These are phyloP conservation scores for Euplexia lucipara DNA, from an alignment of 2,888 invertebrate species.

Conservation along the genomic window DNA sequence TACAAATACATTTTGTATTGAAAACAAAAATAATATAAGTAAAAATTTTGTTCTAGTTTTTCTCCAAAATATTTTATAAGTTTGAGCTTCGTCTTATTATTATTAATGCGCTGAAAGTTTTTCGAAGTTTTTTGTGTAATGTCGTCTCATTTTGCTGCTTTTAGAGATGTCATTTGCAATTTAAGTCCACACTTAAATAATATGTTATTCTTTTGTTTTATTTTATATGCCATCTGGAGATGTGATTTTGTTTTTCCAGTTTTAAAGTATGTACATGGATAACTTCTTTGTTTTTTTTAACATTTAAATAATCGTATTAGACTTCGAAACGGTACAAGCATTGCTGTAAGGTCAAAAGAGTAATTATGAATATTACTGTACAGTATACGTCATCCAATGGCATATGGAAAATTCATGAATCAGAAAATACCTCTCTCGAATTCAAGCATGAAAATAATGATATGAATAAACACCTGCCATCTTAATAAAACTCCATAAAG, in stretches of 20 bases:
- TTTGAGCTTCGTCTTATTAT: conserved; percentile 23
- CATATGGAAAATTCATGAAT: no score
- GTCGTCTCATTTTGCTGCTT: conserved; percentile 24
- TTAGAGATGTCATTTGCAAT: conserved; percentile 26
- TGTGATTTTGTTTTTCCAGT: not conserved
- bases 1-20: conserved; percentile 2
- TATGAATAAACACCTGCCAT: conserved; percentile 15
- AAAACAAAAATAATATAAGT: not conserved
- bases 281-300: no score
- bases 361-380: no score
- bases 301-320: no score
- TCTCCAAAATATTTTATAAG: conserved; percentile 15
- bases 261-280: no score
- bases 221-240: not conserved
- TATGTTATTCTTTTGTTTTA: conserved; percentile 7
- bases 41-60: conserved; percentile 5
- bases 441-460: not conserved
- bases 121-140: conserved; percentile 29
- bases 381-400: no score
- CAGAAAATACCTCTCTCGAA: no score
- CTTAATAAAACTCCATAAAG: conserved; percentile 31
- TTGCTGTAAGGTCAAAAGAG: no score
- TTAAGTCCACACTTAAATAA: not conserved
- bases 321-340: no score
- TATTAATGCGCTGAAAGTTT: conserved; percentile 10